Evolutionary conservation across 2,888 invertebrate genomes (phyloP), one percentile per base, ranked within the genome.

Genomic region (Eumacrocentrus americanus): DNA sequence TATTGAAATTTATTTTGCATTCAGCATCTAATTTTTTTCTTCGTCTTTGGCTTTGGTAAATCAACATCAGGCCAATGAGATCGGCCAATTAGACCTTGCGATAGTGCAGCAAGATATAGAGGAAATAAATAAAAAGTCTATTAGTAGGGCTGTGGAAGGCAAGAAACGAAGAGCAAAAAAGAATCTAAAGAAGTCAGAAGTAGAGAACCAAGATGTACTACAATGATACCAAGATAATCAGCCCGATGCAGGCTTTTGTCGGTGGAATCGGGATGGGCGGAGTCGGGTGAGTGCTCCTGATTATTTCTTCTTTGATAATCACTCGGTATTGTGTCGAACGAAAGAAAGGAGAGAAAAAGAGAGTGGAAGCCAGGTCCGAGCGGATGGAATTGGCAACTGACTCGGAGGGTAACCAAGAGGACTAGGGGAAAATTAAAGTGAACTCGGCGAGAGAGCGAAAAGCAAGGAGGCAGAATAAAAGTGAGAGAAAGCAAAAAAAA

Each of bases 201-300:
- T 55, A 63, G 63, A 46, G 52, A 65, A 57, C 59, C 66, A 68
- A 65, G 67, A 75, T 78, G 72, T 72, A 70, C 66, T 72, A 66
- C 67, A 80, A 80, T 71, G 73, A 72, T 61, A 79, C 73, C 61
- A 56, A 66, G 65, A 48, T 74, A 66, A 66, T 69, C 64, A 72
- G 70, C 53, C 76, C 79, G 55, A 70, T 77, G 76, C 67, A 66
- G 46, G 73, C 78, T 42, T 79, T 73, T 68, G 69, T 77, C 60
- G 68, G 69, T 62, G 72, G 64, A 60, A 63, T 67, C 40, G 68
- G 64, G 52, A 63, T 66, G 40, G 67, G 70, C 60, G 72, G 68
- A 56, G 69, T 67, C 50, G 75, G 76, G 76, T 77, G 68, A 64
- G 75, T 75, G 64, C 57, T 67, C 67, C 69, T 68, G 68, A 72